These are phyloP conservation scores for Eristalis tenax DNA, from an alignment of 2,888 invertebrate species.

Conservation along the genomic window DNA sequence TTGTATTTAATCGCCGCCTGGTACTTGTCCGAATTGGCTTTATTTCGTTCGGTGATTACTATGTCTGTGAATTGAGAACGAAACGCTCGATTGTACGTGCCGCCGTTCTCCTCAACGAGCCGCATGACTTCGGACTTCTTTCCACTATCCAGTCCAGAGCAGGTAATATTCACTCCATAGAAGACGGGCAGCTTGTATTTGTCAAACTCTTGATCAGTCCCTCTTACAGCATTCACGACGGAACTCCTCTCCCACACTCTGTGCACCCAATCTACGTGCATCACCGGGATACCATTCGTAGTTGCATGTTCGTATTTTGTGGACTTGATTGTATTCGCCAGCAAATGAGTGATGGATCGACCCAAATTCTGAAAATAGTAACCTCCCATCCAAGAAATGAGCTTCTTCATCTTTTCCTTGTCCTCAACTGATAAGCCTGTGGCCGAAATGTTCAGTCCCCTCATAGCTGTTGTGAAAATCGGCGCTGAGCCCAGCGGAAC, in stretches of 20 bases:
- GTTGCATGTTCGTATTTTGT: conserved; percentile 87
- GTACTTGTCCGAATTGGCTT: conserved; percentile 79
- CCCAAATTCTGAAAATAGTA: conserved; percentile 85
- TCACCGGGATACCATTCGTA: conserved; percentile 84
- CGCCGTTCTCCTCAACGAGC: conserved; percentile 88
- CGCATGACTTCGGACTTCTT: conserved; percentile 84
- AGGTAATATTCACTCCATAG: conserved; percentile 88
- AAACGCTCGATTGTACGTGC: conserved; percentile 83
- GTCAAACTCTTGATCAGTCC: conserved; percentile 86
- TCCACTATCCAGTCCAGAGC: conserved; percentile 84
- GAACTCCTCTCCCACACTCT: conserved; percentile 90
- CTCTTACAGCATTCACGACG: conserved; percentile 83
- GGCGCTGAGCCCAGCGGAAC: conserved; percentile 90
- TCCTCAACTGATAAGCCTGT: conserved; percentile 83
- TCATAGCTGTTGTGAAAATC: conserved; percentile 91
- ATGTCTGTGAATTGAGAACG: conserved; percentile 79
- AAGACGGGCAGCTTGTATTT: conserved; percentile 87
- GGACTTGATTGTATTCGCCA: conserved; percentile 89
- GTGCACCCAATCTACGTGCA: conserved; percentile 90
- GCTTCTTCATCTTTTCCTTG: conserved; percentile 84
- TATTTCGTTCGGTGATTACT: conserved; percentile 78
- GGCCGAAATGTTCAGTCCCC: conserved; percentile 85
- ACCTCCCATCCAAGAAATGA: conserved; percentile 90
- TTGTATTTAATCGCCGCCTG: conserved; percentile 79
- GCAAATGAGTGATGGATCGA: conserved; percentile 89